Conservation (phyloP, 1,140 invertebrate species). For the Magallana ariakensis region DNA sequence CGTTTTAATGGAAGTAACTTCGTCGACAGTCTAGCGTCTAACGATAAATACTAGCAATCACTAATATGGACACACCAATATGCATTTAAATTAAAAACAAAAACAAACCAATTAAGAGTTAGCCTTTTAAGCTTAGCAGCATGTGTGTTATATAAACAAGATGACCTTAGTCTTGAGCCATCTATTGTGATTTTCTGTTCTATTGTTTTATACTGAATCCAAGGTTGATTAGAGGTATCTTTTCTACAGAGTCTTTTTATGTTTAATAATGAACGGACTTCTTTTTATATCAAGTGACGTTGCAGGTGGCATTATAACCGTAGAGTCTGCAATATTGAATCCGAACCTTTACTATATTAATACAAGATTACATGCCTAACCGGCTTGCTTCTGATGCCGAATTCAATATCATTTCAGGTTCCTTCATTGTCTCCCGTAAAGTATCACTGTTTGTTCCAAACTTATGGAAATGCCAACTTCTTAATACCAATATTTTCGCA, state of each 20-base stretch:
- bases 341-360: constrained; percentile 2
- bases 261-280: constrained; percentile 19
- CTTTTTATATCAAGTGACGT: background rate
- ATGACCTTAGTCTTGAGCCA: too few species aligned
- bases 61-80: too few species aligned
- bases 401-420: constrained; percentile 20
- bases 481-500: constrained; percentile 37
- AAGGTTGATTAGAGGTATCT: background rate
- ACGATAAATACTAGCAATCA: too few species aligned
- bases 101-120: too few species aligned
- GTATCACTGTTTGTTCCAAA: constrained; percentile 6
- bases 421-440: constrained; percentile 4
- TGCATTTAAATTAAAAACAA: too few species aligned
- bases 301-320: constrained; percentile 10
- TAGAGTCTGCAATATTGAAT: background rate
- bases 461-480: constrained; percentile 18
- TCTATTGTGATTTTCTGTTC: too few species aligned
- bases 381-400: background rate
- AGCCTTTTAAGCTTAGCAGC: too few species aligned
- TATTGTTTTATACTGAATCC: too few species aligned
- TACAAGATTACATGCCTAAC: constrained; percentile 28
- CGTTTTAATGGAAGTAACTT: too few species aligned
- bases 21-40: too few species aligned
- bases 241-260: constrained; percentile 4
- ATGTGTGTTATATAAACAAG: too few species aligned